Conservation (phyloP, 2,888 invertebrate species). For the Xestia c-nigrum region DNA sequence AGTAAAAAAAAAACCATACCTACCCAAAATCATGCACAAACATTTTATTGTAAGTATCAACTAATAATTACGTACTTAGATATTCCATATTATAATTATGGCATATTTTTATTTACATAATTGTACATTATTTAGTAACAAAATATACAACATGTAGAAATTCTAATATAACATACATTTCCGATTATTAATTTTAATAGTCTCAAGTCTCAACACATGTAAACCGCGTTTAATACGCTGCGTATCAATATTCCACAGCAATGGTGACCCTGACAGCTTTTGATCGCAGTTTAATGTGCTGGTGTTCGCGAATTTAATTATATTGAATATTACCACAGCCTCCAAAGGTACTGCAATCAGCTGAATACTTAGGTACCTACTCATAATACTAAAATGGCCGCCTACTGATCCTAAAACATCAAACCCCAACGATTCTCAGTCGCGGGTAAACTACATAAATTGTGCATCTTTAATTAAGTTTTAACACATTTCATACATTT, state of each 20-base stretch:
- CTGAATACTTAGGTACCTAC: neutral
- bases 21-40: neutral
- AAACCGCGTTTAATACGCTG: neutral
- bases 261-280: neutral
- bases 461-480: slow-evolving; percentile 16
- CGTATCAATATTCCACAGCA: neutral
- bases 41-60: neutral
- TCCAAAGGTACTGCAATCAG: neutral
- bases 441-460: neutral
- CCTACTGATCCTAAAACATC: neutral
- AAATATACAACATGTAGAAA: slow-evolving; percentile 7
- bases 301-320: neutral
- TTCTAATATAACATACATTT: neutral
- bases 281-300: neutral
- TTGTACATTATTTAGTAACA: neutral
- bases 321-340: neutral
- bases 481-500: neutral
- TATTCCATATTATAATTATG: neutral
- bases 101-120: neutral
- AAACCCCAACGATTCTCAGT: neutral
- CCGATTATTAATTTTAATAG: neutral
- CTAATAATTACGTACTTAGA: neutral
- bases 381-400: slow-evolving; percentile 25
- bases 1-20: neutral
- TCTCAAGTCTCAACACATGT: neutral